Evolutionary conservation across 2,113 vertebrate species (phyloP), one percentile per base, ranked within the genome.

Genomic region (Cygnus atratus): DNA sequence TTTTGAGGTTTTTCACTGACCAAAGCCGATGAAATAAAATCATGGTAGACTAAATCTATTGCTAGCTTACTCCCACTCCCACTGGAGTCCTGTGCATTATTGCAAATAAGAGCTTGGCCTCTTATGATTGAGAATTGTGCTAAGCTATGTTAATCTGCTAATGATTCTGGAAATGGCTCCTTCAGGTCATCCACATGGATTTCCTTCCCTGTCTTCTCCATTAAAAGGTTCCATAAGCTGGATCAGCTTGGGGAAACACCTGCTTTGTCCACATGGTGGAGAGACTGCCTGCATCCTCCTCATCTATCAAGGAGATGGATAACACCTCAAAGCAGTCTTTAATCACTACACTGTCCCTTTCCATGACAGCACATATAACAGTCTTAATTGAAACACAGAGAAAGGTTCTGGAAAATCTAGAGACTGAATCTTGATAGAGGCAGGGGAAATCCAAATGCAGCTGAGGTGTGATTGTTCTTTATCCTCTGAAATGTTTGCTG

Each of bases 211-310:
- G 3, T 91, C 74, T 96, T 75, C 29, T 81, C 90, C 88, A 84
- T 85, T 65, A 77, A 89, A 97, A 90, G 33, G 16, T 10, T 44
- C 90, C 87, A 58, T 95, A 78, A 75, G 92, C 68, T 90, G 93
- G 78, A 57, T 95, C 80, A 75, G 92, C 68, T 88, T 93, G 78
- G 78, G 50, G 92, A 28, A 89, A 70, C 93, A 95, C 92, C 96
- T 97, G 96, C 73, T 93, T 76, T 57, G 67, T 76, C 94, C 91
- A 93, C 92, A 91, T 95, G 96, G 63, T 93, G 62, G n/a, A 92
- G 90, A 71, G 84, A 63, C 85, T 4, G 7, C 67, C 73, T 71
- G 37, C 14, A 13, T 92, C 62, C 84, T 91, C 71, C 22, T 95
- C 74, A 87, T 90, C 79, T 74, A 94, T 86, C 80, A 67, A 90